phyloP scores from a whole-genome alignment of 2,113 vertebrate species.

The Coryphaenoides rupestris region DNA sequence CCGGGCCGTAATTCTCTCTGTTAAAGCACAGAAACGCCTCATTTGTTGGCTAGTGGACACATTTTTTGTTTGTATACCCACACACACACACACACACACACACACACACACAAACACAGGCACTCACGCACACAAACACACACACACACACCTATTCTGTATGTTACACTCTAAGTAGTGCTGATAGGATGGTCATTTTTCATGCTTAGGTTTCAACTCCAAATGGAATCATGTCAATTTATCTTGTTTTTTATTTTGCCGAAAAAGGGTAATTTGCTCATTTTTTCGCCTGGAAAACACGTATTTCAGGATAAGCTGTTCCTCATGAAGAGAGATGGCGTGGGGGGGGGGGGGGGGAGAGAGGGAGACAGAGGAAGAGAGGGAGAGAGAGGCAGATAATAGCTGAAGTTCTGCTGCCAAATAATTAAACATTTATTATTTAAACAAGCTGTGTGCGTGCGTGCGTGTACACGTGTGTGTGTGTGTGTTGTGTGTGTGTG shows the following conservation, averaged over 20 bases:
- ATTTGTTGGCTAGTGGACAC: too few species aligned
- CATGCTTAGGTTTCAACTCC: background rate
- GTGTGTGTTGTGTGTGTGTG: background rate
- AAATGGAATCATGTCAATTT: background rate
- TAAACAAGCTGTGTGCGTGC: background rate
- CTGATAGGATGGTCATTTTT: background rate
- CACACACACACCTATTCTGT: background rate
- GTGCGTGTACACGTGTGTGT: slow-evolving; percentile 12
- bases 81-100: too few species aligned
- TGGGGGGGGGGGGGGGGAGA: background rate
- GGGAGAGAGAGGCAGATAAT: too few species aligned
- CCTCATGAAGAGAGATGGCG: background rate
- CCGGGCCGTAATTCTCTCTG: background rate
- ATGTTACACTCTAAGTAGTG: background rate
- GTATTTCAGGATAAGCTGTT: background rate
- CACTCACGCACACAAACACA: too few species aligned
- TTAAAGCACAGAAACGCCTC: background rate
- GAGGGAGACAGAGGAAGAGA: background rate
- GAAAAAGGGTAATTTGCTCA: background rate
- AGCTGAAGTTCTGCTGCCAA: background rate
- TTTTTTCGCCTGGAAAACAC: background rate
- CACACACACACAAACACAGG: too few species aligned
- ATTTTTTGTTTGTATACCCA: too few species aligned
- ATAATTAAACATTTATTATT: background rate
- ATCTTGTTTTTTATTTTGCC: background rate